These are phyloP conservation scores for Augochlorella aurata DNA, from an alignment of 2,888 invertebrate species.

Conservation along the genomic window DNA sequence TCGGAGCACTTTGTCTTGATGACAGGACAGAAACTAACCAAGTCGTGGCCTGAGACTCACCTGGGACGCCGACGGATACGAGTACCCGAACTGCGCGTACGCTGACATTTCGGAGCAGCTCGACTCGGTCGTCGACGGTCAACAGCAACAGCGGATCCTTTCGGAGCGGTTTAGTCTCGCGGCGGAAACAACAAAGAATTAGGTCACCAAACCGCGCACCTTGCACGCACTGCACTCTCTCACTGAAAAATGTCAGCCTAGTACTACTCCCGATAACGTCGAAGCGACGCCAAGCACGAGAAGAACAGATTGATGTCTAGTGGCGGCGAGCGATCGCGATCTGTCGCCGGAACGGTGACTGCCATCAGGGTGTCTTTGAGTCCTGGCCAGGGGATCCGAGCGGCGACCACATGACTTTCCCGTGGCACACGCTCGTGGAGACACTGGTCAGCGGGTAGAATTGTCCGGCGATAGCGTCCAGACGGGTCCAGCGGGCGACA, in stretches of 20 bases:
- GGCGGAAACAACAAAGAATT: constrained; percentile 57
- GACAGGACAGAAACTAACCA: neutral
- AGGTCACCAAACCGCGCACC: constrained; percentile 67
- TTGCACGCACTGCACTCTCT: constrained; percentile 74
- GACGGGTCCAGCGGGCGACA: constrained; percentile 10
- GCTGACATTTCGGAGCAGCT: constrained; percentile 84
- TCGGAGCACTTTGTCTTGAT: neutral
- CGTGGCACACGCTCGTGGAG: neutral
- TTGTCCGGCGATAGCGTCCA: constrained; percentile 1
- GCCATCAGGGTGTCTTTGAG: constrained; percentile 71
- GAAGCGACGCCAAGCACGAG: constrained; percentile 14
- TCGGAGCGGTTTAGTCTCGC: constrained; percentile 13
- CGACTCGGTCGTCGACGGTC: constrained; percentile 32
- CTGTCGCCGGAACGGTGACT: constrained; percentile 49
- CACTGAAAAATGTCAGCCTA: constrained; percentile 36
- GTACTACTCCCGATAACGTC: constrained; percentile 36
- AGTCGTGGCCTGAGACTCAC: constrained; percentile 83
- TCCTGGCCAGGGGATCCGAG: constrained; percentile 38
- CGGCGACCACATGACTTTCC: constrained; percentile 53
- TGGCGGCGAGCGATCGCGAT: constrained; percentile 46
- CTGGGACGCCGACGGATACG: constrained; percentile 96
- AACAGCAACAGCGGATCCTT: constrained; percentile 11
- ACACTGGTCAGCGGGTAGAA: neutral
- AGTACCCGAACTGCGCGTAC: constrained; percentile 96
- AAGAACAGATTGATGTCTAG: neutral